A percentile compares a stretch with the other conserved stretches of the same genome.
phyloP scores from a whole-genome alignment of 2,113 vertebrate genomes.

The Aspiorhynchus laticeps region DNA sequence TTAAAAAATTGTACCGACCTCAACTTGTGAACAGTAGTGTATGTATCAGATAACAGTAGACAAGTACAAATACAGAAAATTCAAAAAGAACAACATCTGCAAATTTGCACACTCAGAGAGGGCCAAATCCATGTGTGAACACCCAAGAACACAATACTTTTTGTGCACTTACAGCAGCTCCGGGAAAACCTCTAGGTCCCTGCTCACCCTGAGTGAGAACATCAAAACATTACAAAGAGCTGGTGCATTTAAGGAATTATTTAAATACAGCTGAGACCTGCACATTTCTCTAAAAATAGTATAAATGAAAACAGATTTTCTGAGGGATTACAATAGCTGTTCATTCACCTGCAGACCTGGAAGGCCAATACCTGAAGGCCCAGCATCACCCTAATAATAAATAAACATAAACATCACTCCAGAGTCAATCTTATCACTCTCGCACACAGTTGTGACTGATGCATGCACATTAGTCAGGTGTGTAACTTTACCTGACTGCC shows the following conservation, averaged over 20 bases:
- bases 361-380: conserved; percentile 65
- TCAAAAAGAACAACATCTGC: neutral
- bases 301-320: neutral
- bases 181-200: conserved; percentile 71
- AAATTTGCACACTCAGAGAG: neutral
- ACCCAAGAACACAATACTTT: neutral
- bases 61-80: neutral
- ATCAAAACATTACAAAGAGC: conserved; percentile 38
- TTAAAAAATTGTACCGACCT: neutral
- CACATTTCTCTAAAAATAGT: neutral
- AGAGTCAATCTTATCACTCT: neutral
- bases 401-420: neutral
- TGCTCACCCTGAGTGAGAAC: conserved; percentile 67
- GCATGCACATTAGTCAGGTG: neutral
- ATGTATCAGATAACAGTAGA: neutral
- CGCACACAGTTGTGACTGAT: neutral
- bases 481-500: conserved; percentile 80
- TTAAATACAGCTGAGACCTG: neutral
- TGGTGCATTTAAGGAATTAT: neutral
- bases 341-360: conserved; percentile 68
- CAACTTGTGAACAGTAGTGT: neutral
- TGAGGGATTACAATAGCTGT: neutral
- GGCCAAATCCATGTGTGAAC: neutral
- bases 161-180: conserved; percentile 68
- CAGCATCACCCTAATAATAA: conserved; percentile 68